These are phyloP conservation scores for Etia nguti DNA, from an alignment of 2,113 vertebrate species.

Conservation along the genomic window DNA sequence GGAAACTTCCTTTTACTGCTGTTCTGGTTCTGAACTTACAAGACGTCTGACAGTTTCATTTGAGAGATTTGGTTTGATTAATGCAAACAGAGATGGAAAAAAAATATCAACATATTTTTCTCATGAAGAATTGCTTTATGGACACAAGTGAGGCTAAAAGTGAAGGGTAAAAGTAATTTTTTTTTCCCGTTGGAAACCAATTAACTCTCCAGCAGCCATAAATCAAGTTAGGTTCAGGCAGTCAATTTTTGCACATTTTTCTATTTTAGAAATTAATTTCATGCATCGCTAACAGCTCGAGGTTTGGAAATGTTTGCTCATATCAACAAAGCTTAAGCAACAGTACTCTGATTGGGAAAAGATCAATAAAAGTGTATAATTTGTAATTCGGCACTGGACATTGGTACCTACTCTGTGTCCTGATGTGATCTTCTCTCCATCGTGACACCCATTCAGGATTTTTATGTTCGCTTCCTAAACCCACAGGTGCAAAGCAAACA, in stretches of 20 bases:
- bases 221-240: neutral
- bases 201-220: neutral
- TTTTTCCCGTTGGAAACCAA: neutral
- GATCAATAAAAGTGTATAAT: neutral
- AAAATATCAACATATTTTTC: neutral
- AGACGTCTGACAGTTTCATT: neutral
- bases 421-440: neutral
- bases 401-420: neutral
- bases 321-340: neutral
- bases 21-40: neutral
- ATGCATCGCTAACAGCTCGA: neutral
- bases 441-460: neutral
- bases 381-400: neutral
- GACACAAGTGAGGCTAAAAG: neutral
- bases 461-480: neutral
- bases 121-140: neutral
- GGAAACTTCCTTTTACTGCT: conserved; percentile 6
- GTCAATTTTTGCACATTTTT: neutral
- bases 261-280: neutral
- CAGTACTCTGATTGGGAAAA: neutral
- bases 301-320: neutral
- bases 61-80: conserved; percentile 4
- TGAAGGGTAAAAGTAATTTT: neutral
- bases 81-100: neutral
- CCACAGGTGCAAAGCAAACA: conserved; percentile 32